These are phyloP conservation scores for Pteropus alecto DNA, from an alignment of 2,113 vertebrate genomes.

Conservation along the genomic window DNA sequence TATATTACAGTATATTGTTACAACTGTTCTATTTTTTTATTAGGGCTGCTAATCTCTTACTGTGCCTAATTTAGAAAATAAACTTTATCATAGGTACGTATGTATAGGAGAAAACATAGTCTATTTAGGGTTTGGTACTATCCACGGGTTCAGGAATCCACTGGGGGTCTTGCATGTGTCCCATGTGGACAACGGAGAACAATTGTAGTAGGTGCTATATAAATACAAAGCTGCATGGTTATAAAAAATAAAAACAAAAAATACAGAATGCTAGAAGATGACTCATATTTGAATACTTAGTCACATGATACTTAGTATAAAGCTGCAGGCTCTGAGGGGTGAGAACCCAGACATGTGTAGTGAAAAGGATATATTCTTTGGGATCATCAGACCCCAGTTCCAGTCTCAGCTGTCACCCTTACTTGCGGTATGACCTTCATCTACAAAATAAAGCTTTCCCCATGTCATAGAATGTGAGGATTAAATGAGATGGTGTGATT, in stretches of 20 bases:
- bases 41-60: neutral
- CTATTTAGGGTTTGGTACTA: neutral
- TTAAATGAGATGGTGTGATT: slow-evolving; percentile 2
- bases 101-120: neutral
- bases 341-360: neutral
- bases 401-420: neutral
- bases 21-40: neutral
- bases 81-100: neutral
- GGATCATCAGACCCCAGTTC: neutral
- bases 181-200: neutral
- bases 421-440: neutral
- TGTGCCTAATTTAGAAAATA: neutral
- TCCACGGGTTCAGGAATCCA: neutral
- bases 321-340: neutral
- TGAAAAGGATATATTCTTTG: neutral
- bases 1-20: neutral
- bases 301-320: neutral
- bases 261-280: accelerated
- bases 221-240: neutral
- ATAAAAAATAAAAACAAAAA: neutral
- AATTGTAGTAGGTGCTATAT: too few relatives aligned
- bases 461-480: neutral
- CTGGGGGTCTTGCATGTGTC: neutral
- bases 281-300: neutral
- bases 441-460: neutral